Base-by-base conservation (phyloP, 2,797 vertebrate genomes). In the Manis pentadactyla region DNA sequence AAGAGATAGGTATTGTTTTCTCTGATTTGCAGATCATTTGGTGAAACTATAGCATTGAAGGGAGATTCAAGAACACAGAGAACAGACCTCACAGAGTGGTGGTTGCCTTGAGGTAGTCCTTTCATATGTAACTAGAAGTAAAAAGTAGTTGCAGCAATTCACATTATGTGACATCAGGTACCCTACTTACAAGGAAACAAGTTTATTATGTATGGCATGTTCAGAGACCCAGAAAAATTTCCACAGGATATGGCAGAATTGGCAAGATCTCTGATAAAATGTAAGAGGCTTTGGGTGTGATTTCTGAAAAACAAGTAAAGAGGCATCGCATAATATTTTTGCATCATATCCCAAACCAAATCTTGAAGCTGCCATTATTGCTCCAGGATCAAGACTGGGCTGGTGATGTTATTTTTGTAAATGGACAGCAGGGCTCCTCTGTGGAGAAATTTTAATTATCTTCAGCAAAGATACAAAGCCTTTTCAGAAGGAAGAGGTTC, bases 401-500 rank as follows among this genome's bases (percentile, higher is more conserved):
- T 63, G 5, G 55, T 21, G 42, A 29, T 3, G 46, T 85, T 88
- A 49, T 90, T 90, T 87, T 68, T 81, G 14, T 68, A 57, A 51
- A 42, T 27, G 53, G 51, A 9, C 25, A 87, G 31, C 53, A 31
- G 57, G 63, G 11, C 2, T 69, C 31, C 51, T 87, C 31, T 10
- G 7, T 3, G 34, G 42, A 91, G 83, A 85, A 49, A 46, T 57
- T 74, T 64, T 63, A 82, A 64, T 64, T 39, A 69, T 96, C 86
- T 90, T 57, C 74, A 46, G n/a, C 34, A 37, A 75, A 94, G 46
- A 71, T 53, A 69, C 23, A 78, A 90, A 46, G 81, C 68, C 49
- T 83, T 71, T 85, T 94, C 77, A 95, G 90, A 93, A 74, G 78
- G 46, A 94, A 90, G 71, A 85, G 71, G 27, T 81, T 94, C 82